Conservation (phyloP, 1,140 invertebrate genomes). For the Meteorus sp. region DNA sequence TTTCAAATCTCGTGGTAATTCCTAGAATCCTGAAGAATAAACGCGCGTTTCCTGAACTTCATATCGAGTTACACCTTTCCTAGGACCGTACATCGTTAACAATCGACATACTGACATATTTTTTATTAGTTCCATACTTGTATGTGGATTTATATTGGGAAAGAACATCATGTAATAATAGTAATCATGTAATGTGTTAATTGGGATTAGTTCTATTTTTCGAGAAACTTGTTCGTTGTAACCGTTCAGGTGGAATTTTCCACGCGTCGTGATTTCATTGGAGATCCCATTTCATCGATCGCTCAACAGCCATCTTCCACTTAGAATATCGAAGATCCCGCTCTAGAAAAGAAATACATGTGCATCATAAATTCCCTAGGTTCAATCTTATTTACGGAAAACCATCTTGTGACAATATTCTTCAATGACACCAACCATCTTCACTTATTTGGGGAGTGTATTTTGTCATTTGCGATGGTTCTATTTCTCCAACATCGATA, state of each 20-base stretch:
- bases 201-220: too few species aligned
- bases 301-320: slow-evolving; percentile 84
- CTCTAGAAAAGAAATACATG: slow-evolving; percentile 51
- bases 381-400: background rate
- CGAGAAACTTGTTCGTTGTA: too few species aligned
- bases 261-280: slow-evolving; percentile 23
- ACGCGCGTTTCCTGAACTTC: too few species aligned
- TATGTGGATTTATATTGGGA: background rate
- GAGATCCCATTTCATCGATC: slow-evolving; percentile 77
- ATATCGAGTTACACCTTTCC: background rate
- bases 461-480: slow-evolving; percentile 62
- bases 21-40: background rate
- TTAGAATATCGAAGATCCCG: slow-evolving; percentile 72
- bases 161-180: background rate
- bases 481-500: slow-evolving; percentile 60
- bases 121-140: background rate
- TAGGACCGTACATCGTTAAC: background rate
- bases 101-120: background rate
- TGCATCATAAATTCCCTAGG: background rate
- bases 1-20: slow-evolving; percentile 3
- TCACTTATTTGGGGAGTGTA: slow-evolving; percentile 71
- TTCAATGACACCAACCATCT: slow-evolving; percentile 57
- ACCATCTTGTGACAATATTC: background rate
- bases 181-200: too few species aligned
- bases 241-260: too few species aligned